Evolutionary conservation across 2,888 invertebrate genomes (phyloP).

Genomic region (Troides aeacus): DNA sequence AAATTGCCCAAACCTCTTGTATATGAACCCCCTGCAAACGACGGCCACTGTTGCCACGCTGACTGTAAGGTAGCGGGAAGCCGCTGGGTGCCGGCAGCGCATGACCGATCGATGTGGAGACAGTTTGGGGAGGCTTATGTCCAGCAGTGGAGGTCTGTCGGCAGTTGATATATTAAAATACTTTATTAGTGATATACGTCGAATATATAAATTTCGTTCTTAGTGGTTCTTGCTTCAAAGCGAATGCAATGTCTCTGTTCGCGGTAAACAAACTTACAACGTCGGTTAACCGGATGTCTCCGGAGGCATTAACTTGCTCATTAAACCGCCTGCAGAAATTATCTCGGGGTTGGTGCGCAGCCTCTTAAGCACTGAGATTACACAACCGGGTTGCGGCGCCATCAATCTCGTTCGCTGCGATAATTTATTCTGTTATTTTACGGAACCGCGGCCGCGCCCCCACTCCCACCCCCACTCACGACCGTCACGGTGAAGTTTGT

Average conservation of each 20-base stretch:
- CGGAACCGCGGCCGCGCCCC: neutral
- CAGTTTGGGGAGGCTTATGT: too few relatives aligned
- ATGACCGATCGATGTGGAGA: too few relatives aligned
- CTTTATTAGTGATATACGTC: too few relatives aligned
- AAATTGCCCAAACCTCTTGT: too few relatives aligned
- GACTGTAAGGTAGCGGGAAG: too few relatives aligned
- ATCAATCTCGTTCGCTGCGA: constrained; percentile 6
- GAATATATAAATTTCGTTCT: too few relatives aligned
- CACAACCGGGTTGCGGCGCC: constrained; percentile 9
- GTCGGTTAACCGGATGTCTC: constrained; percentile 27
- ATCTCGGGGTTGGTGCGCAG: constrained; percentile 26
- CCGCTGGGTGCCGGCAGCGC: too few relatives aligned
- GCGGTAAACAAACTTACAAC: constrained; percentile 19
- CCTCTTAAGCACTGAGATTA: constrained; percentile 12
- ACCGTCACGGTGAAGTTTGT: neutral
- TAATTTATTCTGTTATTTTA: constrained; percentile 25
- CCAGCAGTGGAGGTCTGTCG: too few relatives aligned
- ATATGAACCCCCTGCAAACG: too few relatives aligned
- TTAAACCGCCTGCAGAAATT: constrained; percentile 32
- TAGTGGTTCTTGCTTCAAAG: neutral
- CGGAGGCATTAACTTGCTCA: constrained; percentile 31
- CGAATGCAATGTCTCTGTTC: constrained; percentile 24
- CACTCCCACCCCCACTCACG: too few relatives aligned
- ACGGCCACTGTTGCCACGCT: too few relatives aligned
- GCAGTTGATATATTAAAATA: too few relatives aligned